Evolutionary conservation across 2,888 invertebrate genomes (phyloP).

Genomic region (Reticulitermes lucifugus): DNA sequence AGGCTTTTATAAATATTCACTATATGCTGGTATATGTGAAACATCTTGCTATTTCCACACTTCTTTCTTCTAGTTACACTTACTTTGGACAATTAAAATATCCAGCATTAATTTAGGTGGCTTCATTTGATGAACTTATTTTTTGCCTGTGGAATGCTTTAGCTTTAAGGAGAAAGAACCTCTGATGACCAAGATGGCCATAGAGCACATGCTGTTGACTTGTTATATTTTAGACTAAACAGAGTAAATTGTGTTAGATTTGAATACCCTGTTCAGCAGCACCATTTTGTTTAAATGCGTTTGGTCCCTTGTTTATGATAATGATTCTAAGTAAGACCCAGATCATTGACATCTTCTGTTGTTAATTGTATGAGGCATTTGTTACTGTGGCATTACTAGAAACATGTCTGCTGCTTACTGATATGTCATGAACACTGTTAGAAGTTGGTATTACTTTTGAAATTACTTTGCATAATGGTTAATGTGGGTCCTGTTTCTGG

Average conservation of each 20-base stretch:
- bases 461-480: too few relatives aligned
- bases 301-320: too few relatives aligned
- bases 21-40: background rate
- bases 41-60: background rate
- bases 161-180: constrained; percentile 11
- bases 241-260: background rate
- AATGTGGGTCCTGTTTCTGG: too few relatives aligned
- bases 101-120: background rate
- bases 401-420: too few relatives aligned
- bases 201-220: background rate
- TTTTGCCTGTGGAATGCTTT: background rate
- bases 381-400: too few relatives aligned
- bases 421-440: too few relatives aligned
- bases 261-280: too few relatives aligned
- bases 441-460: too few relatives aligned
- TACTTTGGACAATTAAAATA: background rate
- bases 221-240: background rate
- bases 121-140: background rate
- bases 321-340: too few relatives aligned
- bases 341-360: too few relatives aligned
- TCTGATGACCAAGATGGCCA: constrained; percentile 4
- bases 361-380: too few relatives aligned
- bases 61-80: background rate
- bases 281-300: too few relatives aligned
- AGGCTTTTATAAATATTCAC: background rate